Evolutionary conservation across 2,797 vertebrate species (phyloP).

Genomic region (Ceryle rudis): DNA sequence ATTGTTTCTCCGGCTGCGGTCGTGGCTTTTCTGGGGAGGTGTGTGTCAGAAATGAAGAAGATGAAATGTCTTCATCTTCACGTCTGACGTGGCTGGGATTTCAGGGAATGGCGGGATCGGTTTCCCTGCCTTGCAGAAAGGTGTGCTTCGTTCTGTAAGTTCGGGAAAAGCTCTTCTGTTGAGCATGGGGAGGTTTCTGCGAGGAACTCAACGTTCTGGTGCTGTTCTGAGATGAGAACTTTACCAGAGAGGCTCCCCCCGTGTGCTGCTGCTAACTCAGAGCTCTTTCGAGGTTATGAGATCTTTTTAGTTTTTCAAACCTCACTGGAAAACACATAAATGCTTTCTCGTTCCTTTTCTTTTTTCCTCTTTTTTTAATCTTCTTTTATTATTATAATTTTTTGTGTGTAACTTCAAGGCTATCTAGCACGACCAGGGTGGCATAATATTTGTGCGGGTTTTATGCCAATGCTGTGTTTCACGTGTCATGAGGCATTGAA

Average conservation of each 20-base stretch:
- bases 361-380: too few species aligned
- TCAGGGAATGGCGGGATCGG: accelerated
- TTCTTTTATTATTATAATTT: accelerated
- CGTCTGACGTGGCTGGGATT: accelerated
- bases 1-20: accelerated
- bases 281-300: neutral
- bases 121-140: neutral
- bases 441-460: accelerated
- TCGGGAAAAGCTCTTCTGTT: accelerated
- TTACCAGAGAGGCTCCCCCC: accelerated
- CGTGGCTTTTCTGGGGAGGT: accelerated
- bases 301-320: neutral
- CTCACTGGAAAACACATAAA: neutral
- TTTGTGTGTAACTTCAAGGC: neutral
- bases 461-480: neutral
- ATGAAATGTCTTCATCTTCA: accelerated
- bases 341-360: neutral
- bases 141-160: accelerated
- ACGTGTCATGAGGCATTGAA: accelerated
- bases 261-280: accelerated
- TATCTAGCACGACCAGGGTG: accelerated
- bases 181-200: accelerated
- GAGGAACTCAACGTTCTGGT: accelerated
- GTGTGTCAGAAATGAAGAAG: neutral
- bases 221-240: accelerated